A percentile compares a stretch with the other conserved stretches of the same genome.
Conservation (phyloP, 2,888 invertebrate genomes). For the Xylocampa areola region DNA sequence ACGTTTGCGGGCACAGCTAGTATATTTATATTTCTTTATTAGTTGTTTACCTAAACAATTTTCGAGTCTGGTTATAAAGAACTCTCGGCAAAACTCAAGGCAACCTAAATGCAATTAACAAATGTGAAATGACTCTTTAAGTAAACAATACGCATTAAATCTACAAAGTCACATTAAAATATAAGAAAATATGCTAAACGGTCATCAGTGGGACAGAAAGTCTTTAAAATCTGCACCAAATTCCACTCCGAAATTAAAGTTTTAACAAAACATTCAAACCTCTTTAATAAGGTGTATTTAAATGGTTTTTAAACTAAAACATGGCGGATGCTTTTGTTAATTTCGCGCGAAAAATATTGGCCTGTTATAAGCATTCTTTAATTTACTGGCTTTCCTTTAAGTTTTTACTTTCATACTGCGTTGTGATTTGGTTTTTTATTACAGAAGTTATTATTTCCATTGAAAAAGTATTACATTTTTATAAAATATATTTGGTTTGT, state of each 20-base stretch:
- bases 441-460: no score
- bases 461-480: no score
- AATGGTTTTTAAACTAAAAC: slow-evolving; percentile 54
- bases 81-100: not conserved
- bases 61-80: no score
- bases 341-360: slow-evolving; percentile 55
- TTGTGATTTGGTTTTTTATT: slow-evolving; percentile 22
- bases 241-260: slow-evolving; percentile 63
- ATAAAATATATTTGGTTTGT: no score
- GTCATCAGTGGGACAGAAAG: slow-evolving; percentile 15
- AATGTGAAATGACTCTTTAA: slow-evolving; percentile 2
- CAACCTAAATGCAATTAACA: not conserved
- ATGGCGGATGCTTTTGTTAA: slow-evolving; percentile 55
- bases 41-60: no score
- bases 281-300: slow-evolving; percentile 71
- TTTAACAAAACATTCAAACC: slow-evolving; percentile 68
- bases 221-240: slow-evolving; percentile 57
- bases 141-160: slow-evolving; percentile 39
- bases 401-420: slow-evolving; percentile 15
- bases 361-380: slow-evolving; percentile 36
- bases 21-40: no score
- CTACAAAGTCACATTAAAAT: slow-evolving; percentile 42
- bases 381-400: slow-evolving; percentile 26
- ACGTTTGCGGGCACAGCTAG: no score
- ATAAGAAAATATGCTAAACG: slow-evolving; percentile 54